Evolutionary conservation across 1,140 invertebrate species (phyloP), one percentile per base, ranked within the genome.

Genomic region (Drosophila ohnishii): DNA sequence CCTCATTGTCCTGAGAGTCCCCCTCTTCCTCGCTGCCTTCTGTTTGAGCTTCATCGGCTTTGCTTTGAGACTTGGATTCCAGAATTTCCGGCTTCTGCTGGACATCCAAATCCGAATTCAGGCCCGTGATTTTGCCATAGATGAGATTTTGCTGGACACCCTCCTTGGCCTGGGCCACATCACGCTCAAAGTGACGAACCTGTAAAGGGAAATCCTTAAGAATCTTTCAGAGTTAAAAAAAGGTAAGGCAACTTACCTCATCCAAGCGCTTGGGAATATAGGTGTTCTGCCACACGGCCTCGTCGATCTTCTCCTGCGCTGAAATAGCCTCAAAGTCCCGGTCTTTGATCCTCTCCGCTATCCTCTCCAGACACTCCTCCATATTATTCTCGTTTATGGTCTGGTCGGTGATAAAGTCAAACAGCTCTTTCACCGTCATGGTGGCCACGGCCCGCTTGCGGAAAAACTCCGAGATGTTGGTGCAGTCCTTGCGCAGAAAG

Each of bases 231-330:
- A 9, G 1, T 7, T 16, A 30, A 4, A 5, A 14, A 32, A 10
- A 22, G 10, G 0, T 14, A 10, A 14, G 1, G 0, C 2, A 2
- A 75, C 71, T 80, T 91, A 97, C 97, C 93, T 99, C 96, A 79
- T 95, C 95, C n/a, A 99, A 93, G 73, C 96, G 96, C 92, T 98
- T 96, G 22, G 99, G 98, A 92, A 99, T 99, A 90, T 95, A 99
- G 11, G 96, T 94, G 91, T 97, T 95, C 90, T 98, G 98, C 92
- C 99, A 99, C 34, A 99, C 97, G 92, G 98, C 95, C 78, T 96
- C 95, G 80, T 97, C 95, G 70, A 97, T 93, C 92, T 96, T 92
- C 75, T 96, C 94, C 64, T 96, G 94, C 19, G 94, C 94, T 47
- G 94, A 94, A 74, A 95, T 92, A 56, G 95, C 93, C 53, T 94